phyloP scores from a whole-genome alignment of 2,888 invertebrate species.

The Eulithis testata region DNA sequence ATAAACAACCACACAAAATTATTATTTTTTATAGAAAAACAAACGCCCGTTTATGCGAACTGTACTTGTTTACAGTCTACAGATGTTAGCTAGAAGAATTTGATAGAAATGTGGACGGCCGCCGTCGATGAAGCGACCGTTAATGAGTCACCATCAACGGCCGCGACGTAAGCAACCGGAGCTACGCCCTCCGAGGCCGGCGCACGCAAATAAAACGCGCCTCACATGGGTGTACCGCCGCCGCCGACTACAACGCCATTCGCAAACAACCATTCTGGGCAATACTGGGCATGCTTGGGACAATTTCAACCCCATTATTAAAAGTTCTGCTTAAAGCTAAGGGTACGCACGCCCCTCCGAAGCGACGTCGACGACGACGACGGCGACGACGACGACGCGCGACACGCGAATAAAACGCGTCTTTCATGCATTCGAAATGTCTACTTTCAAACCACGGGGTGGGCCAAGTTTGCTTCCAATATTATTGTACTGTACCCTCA shows the following conservation, averaged over 20 bases:
- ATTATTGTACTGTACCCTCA: too few relatives aligned
- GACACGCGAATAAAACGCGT: slow-evolving; percentile 68
- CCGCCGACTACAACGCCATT: slow-evolving; percentile 30
- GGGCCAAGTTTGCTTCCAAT: too few relatives aligned
- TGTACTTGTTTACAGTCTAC: slow-evolving; percentile 42
- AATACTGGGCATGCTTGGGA: slow-evolving; percentile 8
- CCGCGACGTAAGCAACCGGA: slow-evolving; percentile 67
- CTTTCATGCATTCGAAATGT: slow-evolving; percentile 53
- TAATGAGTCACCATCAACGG: slow-evolving; percentile 68
- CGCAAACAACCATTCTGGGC: slow-evolving; percentile 18
- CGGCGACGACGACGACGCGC: too few relatives aligned
- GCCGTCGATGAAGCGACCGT: slow-evolving; percentile 58
- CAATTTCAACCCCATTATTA: not conserved
- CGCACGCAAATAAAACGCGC: slow-evolving; percentile 69
- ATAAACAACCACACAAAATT: too few relatives aligned
- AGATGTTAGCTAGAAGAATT: slow-evolving; percentile 41
- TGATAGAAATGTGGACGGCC: slow-evolving; percentile 51
- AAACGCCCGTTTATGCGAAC: slow-evolving; percentile 20
- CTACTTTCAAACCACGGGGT: too few relatives aligned
- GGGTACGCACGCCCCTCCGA: not conserved
- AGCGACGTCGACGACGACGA: too few relatives aligned
- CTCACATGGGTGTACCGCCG: slow-evolving; percentile 64
- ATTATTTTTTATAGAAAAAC: not conserved
- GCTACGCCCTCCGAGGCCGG: slow-evolving; percentile 66
- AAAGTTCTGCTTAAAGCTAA: not conserved